Evolutionary conservation across 1,140 invertebrate genomes (phyloP).

Genomic region (Pachyrhynchus sulphureomaculatus): DNA sequence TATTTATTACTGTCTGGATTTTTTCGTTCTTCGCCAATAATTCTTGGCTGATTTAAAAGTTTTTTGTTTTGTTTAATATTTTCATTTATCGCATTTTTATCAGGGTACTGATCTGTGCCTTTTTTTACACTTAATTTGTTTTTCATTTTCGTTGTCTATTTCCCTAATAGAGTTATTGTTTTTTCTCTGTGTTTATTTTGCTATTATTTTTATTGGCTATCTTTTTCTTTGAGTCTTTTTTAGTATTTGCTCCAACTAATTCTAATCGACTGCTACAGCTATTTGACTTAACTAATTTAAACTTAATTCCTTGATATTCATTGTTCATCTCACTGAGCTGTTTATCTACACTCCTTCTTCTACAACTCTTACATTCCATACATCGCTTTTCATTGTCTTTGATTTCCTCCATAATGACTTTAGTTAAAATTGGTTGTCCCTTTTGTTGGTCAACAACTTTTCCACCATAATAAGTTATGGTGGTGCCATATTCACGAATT

Average conservation of each 20-base stretch:
- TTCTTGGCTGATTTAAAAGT: constrained; percentile 36
- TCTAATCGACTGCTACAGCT: constrained; percentile 81
- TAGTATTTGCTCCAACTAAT: constrained; percentile 64
- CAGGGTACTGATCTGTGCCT: neutral
- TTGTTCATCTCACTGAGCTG: constrained; percentile 14
- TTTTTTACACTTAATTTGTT: constrained; percentile 5
- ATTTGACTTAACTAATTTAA: constrained; percentile 78
- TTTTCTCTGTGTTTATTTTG: constrained; percentile 14
- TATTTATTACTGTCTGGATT: constrained; percentile 24
- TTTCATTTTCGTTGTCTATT: constrained; percentile 39
- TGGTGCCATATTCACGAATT: constrained; percentile 81
- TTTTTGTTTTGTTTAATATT: constrained; percentile 29
- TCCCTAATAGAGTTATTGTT: constrained; percentile 51
- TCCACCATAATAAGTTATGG: constrained; percentile 83
- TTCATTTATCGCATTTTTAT: constrained; percentile 52
- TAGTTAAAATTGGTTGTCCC: constrained; percentile 60
- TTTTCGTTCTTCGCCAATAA: constrained; percentile 45
- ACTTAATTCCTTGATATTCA: constrained; percentile 62
- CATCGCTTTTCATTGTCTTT: constrained; percentile 55
- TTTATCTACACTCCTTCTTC: constrained; percentile 21
- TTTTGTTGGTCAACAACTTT: constrained; percentile 71
- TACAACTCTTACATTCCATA: constrained; percentile 32
- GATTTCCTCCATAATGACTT: constrained; percentile 69
- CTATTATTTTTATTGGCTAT: constrained; percentile 35
- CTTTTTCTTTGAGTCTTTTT: constrained; percentile 38